Conservation (phyloP, 2,113 vertebrate species). For the Jaculus jaculus region DNA sequence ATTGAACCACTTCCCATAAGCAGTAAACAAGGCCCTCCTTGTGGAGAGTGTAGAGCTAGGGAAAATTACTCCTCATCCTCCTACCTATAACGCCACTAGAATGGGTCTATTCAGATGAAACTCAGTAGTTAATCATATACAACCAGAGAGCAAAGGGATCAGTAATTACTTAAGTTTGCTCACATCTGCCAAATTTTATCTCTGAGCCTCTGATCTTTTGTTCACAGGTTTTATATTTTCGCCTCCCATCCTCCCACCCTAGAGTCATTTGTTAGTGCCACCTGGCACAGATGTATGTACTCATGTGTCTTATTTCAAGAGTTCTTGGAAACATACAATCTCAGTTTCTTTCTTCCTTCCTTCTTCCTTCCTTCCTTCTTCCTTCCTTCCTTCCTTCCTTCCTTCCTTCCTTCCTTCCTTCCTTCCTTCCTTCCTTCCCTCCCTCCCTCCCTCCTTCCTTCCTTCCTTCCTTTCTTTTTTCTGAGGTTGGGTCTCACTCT, state of each 20-base stretch:
- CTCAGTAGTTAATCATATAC: slow-evolving; percentile 1
- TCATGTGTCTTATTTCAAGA: slow-evolving; percentile 47
- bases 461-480: neutral
- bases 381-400: neutral
- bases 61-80: slow-evolving; percentile 19
- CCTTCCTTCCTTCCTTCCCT: neutral
- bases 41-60: neutral
- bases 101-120: slow-evolving; percentile 47
- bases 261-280: slow-evolving; percentile 10
- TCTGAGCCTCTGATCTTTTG: slow-evolving; percentile 4
- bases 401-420: neutral
- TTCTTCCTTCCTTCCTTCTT: too few relatives aligned
- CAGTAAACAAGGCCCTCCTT: slow-evolving; percentile 28
- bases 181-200: slow-evolving; percentile 28
- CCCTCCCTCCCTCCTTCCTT: too few relatives aligned
- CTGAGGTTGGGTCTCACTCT: too few relatives aligned
- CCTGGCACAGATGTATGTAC: neutral
- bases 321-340: slow-evolving; percentile 11
- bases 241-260: neutral
- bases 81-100: neutral
- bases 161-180: slow-evolving; percentile 55
- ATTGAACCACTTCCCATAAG: slow-evolving; percentile 44
- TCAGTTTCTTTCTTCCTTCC: neutral
- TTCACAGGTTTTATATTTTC: slow-evolving; percentile 46
- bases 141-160: slow-evolving; percentile 15